Evolutionary conservation across 92 coral and sea anemone species (phyloP).

Genomic region (Paramuricea clavata): DNA sequence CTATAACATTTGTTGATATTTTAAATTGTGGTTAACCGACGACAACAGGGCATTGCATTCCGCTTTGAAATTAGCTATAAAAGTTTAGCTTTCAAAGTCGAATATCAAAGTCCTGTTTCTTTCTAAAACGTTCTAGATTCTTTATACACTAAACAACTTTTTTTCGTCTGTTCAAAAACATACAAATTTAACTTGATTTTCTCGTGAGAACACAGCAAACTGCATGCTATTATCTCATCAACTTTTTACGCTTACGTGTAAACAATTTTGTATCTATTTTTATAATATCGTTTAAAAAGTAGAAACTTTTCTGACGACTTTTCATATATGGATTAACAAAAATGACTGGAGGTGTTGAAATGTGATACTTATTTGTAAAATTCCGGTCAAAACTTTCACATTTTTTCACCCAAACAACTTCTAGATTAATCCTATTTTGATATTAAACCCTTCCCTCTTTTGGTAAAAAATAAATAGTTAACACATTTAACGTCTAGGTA

Average conservation of each 20-base stretch:
- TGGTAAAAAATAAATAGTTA: background rate
- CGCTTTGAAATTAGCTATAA: background rate
- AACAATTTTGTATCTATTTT: background rate
- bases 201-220: background rate
- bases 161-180: background rate
- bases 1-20: background rate
- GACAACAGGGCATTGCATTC: background rate
- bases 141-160: background rate
- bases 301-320: background rate
- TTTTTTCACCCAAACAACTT: background rate
- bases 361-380: background rate
- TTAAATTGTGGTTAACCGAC: background rate
- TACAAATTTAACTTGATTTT: background rate
- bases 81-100: background rate
- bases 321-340: background rate
- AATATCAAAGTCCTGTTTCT: background rate
- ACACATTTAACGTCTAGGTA: background rate
- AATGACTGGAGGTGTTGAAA: background rate
- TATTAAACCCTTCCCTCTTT: background rate
- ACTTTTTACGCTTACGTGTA: background rate
- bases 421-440: background rate
- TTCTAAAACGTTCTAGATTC: background rate
- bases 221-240: background rate
- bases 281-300: no score
- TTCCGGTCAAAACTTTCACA: background rate